Percentiles rank a stretch among this genome's conserved stretches.
Evolutionary conservation across 2,113 vertebrate species (phyloP).

Genomic region (Gila orcuttii): DNA sequence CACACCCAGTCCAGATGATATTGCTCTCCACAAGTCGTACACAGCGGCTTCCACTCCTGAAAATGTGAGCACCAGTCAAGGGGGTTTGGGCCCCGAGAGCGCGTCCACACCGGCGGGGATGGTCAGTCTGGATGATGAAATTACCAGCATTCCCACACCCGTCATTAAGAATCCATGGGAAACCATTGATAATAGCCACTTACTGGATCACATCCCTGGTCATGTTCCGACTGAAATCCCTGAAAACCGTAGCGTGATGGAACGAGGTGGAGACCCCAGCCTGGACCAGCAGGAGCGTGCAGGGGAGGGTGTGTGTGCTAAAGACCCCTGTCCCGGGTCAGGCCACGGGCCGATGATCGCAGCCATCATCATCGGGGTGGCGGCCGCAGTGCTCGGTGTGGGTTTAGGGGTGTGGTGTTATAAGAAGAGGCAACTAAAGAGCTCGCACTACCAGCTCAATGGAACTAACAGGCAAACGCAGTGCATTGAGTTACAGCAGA

Average conservation of each 20-base stretch:
- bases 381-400: conserved; percentile 75
- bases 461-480: conserved; percentile 84
- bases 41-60: conserved; percentile 65
- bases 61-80: conserved; percentile 57
- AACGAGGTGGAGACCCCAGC: conserved; percentile 68
- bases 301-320: conserved; percentile 70
- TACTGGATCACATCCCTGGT: conserved; percentile 46
- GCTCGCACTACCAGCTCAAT: conserved; percentile 90
- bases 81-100: conserved; percentile 41
- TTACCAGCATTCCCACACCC: conserved; percentile 61
- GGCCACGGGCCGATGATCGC: conserved; percentile 82
- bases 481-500: conserved; percentile 95
- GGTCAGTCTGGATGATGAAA: conserved; percentile 57
- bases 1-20: conserved; percentile 26
- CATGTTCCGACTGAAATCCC: conserved; percentile 43
- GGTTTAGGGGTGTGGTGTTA: conserved; percentile 85
- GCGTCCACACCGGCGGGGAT: conserved; percentile 56
- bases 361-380: conserved; percentile 81
- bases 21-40: conserved; percentile 56
- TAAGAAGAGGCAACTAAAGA: conserved; percentile 86
- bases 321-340: conserved; percentile 72
- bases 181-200: conserved; percentile 62
- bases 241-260: conserved; percentile 47
- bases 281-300: conserved; percentile 75
- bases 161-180: conserved; percentile 66